These are phyloP conservation scores for Gryllus longicercus DNA, from an alignment of 2,888 invertebrate species.

Conservation along the genomic window DNA sequence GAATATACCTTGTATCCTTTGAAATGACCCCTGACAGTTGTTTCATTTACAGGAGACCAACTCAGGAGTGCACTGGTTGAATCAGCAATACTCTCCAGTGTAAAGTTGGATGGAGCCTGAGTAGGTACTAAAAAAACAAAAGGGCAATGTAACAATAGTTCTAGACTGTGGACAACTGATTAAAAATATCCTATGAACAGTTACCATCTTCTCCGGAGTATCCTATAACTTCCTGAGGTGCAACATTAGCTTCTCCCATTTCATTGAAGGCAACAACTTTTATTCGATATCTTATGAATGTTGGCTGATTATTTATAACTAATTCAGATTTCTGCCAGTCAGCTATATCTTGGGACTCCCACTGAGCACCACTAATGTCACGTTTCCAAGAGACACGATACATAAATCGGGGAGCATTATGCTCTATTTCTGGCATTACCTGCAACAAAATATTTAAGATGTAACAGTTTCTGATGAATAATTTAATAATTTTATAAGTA, in stretches of 20 bases:
- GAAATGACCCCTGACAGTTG: conserved; percentile 85
- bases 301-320: conserved; percentile 75
- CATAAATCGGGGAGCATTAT: conserved; percentile 91
- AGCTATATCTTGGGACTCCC: conserved; percentile 66
- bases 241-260: conserved; percentile 76
- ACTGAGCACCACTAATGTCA: conserved; percentile 68
- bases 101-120: conserved; percentile 79
- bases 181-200: conserved; percentile 35
- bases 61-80: conserved; percentile 79
- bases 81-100: conserved; percentile 69
- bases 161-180: background rate
- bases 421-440: conserved; percentile 94
- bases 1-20: conserved; percentile 78
- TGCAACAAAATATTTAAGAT: conserved; percentile 42
- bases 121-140: conserved; percentile 57
- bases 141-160: background rate
- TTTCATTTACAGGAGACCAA: conserved; percentile 82
- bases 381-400: conserved; percentile 85
- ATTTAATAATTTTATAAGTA: background rate
- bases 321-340: conserved; percentile 73
- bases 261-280: conserved; percentile 90
- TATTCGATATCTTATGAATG: conserved; percentile 84
- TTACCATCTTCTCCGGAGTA: conserved; percentile 88
- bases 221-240: conserved; percentile 76
- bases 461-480: background rate